A percentile compares a stretch with the other conserved stretches of the same genome.
phyloP scores from a whole-genome alignment of 1,140 invertebrate species.

The Drosophila kohkoa region DNA sequence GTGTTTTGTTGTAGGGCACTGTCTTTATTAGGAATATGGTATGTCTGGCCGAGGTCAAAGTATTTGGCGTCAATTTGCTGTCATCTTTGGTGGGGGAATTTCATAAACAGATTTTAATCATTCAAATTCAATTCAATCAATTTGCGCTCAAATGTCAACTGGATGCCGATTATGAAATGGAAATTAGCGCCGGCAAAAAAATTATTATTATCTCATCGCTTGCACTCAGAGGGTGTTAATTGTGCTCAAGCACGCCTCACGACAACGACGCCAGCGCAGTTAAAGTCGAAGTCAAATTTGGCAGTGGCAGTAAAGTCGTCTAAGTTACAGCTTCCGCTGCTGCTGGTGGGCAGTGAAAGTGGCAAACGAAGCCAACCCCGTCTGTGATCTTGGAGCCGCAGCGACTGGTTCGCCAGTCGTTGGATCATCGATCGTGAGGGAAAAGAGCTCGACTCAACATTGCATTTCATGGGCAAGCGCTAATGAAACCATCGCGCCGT shows the following conservation, averaged over 20 bases:
- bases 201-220: slow-evolving; percentile 80
- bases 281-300: background rate
- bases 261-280: slow-evolving; percentile 10
- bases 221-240: slow-evolving; percentile 61
- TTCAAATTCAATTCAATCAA: slow-evolving; percentile 62
- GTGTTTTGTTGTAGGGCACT: slow-evolving; percentile 51
- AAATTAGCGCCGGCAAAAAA: slow-evolving; percentile 75
- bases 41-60: slow-evolving; percentile 65
- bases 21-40: slow-evolving; percentile 65
- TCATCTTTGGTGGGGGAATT: slow-evolving; percentile 59
- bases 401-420: slow-evolving; percentile 52
- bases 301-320: too few species aligned
- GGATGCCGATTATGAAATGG: slow-evolving; percentile 70
- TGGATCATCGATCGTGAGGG: slow-evolving; percentile 80
- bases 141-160: slow-evolving; percentile 72
- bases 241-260: slow-evolving; percentile 40
- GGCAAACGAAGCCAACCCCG: slow-evolving; percentile 3
- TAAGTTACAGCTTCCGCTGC: slow-evolving; percentile 30
- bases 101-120: slow-evolving; percentile 60
- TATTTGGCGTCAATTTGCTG: slow-evolving; percentile 42
- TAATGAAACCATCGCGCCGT: slow-evolving; percentile 71
- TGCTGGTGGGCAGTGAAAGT: slow-evolving; percentile 60
- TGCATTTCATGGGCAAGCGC: slow-evolving; percentile 66
- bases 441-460: slow-evolving; percentile 54
- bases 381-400: slow-evolving; percentile 21